These are phyloP conservation scores for Apostichopus californicus DNA, from an alignment of 35 echinoderm and acorn worm genomes.

Conservation along the genomic window DNA sequence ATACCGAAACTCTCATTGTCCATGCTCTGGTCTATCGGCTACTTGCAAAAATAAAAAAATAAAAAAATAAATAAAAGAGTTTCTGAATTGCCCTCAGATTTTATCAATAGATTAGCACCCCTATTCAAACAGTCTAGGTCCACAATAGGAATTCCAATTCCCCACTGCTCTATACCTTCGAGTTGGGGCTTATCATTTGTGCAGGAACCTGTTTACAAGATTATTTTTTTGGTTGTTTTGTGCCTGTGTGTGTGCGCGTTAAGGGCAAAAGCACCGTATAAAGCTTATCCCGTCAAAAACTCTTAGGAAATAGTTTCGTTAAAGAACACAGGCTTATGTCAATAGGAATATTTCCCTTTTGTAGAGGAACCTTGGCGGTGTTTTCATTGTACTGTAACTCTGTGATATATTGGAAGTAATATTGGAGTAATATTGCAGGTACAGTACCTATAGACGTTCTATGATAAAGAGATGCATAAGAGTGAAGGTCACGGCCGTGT, in stretches of 20 bases:
- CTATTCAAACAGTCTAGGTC: not conserved
- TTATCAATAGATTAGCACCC: not conserved
- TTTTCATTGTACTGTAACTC: not conserved
- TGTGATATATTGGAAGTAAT: not conserved
- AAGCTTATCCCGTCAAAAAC: not conserved
- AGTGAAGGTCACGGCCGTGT: no score
- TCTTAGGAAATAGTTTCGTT: not conserved
- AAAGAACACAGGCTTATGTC: not conserved
- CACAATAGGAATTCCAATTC: not conserved
- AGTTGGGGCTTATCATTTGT: not conserved
- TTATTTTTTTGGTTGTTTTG: not conserved
- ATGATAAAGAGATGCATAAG: no score
- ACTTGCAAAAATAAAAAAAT: not conserved
- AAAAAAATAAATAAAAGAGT: not conserved
- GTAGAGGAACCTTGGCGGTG: not conserved
- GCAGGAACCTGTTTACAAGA: not conserved
- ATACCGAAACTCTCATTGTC: no score
- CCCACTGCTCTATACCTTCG: not conserved
- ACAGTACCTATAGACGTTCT: no score
- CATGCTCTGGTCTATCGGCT: not conserved
- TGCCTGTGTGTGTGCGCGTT: no score
- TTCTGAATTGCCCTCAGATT: not conserved
- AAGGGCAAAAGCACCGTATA: not conserved
- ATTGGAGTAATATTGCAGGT: not conserved
- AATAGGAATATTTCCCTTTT: not conserved